Conservation (phyloP, 2,797 vertebrate genomes). For the Amblyopsis hoosieri region DNA sequence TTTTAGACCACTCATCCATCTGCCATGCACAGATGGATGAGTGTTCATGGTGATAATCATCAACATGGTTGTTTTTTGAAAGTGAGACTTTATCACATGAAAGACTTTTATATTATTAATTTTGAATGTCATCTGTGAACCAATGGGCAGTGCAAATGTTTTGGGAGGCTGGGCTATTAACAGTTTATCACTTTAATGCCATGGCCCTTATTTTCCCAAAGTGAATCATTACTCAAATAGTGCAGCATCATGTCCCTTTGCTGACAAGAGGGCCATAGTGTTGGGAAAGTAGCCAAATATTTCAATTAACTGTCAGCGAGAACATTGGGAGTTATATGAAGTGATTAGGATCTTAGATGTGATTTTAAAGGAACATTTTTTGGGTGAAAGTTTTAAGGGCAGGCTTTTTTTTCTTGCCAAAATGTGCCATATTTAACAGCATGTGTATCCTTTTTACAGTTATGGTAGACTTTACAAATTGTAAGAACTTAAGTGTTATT, state of each 20-base stretch:
- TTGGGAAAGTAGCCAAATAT: slow-evolving; percentile 79
- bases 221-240: slow-evolving; percentile 59
- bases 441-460: too few relatives aligned
- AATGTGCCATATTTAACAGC: neutral
- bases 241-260: slow-evolving; percentile 45
- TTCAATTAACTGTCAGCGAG: slow-evolving; percentile 80
- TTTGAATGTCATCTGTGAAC: too few relatives aligned
- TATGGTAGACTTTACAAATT: too few relatives aligned
- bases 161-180: too few relatives aligned
- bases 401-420: slow-evolving; percentile 19
- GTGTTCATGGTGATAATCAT: too few relatives aligned
- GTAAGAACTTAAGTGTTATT: too few relatives aligned
- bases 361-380: slow-evolving; percentile 48
- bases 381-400: slow-evolving; percentile 51
- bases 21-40: too few relatives aligned
- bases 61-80: too few relatives aligned
- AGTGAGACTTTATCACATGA: too few relatives aligned
- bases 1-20: too few relatives aligned
- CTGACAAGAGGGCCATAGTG: slow-evolving; percentile 61
- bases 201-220: slow-evolving; percentile 37
- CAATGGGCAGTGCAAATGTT: too few relatives aligned
- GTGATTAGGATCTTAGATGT: slow-evolving; percentile 65
- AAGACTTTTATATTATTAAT: too few relatives aligned
- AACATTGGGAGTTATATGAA: slow-evolving; percentile 51
- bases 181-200: slow-evolving; percentile 32